Base-by-base conservation (phyloP, 2,888 invertebrate species). In the Protula sp. region DNA sequence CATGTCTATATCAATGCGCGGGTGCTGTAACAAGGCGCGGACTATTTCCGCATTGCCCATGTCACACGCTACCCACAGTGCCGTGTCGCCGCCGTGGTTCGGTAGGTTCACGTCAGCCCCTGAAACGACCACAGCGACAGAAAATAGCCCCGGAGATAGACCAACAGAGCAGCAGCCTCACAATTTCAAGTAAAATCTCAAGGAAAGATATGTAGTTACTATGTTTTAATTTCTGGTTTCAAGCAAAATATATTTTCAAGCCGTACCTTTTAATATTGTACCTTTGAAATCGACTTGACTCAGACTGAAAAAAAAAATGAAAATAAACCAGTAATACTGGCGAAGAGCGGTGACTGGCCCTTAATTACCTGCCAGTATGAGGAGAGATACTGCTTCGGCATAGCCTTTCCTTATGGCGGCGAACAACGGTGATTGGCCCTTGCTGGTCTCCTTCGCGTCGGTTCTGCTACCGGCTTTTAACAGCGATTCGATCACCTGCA, bases 41-140 rank as follows among this genome's bases (percentile, higher is more conserved):
- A 74, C 74, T 14, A 77, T 64, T 1, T 63, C 66, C n/a, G 68
- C 70, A 47, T 72, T 69, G 27, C 76, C 77, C 57, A 71, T 71
- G 56, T 73, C 72, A 66, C 76, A 75, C 2, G 79, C 79, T 45
- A 72, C 64, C 60, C 72, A 75, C 54, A 80, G 66, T 1, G 78
- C 72, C 2, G 74, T 70, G 55, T 75, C 70, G 3, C 70, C 67
- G 30, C 70, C 68, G 3, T 45, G 56, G 63, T 74, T 74, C 19
- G 70, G 57, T 1, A 68, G 60, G 58, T 73, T 73, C n/a, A 77
- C 64, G 65, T 75, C 74, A 69, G 75, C 74, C 58, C 78, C 79
- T 80, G 66, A 26, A 57, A 55, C 45, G 38, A 19, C 38, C n/a
- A n/a, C n/a, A n/a, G n/a, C n/a, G n/a, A n/a, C n/a, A n/a, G n/a